phyloP scores from a whole-genome alignment of 2,797 vertebrate genomes.

The Emydoidea blandingii region DNA sequence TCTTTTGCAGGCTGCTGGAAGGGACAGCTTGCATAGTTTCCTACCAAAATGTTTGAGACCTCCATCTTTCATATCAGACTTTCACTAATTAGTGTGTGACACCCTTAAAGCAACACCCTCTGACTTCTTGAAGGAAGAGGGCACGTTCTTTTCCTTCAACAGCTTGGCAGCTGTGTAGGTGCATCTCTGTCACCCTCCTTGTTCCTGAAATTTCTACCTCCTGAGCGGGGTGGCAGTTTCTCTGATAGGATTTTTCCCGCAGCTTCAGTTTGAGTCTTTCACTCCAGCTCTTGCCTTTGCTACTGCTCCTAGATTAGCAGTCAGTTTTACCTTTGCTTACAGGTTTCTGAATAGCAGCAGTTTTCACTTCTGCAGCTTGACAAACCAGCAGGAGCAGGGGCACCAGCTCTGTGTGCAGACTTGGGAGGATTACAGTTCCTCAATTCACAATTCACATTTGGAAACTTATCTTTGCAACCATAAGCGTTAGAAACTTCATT shows the following conservation, averaged over 20 bases:
- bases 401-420: too few relatives aligned
- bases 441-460: too few relatives aligned
- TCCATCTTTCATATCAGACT: neutral
- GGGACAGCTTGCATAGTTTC: neutral
- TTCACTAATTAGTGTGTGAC: neutral
- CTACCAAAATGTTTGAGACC: neutral
- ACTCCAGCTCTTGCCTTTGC: neutral
- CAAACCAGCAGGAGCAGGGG: too few relatives aligned
- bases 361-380: neutral
- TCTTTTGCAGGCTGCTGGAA: neutral
- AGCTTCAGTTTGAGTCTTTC: neutral
- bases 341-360: neutral
- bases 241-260: neutral
- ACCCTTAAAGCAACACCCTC: neutral
- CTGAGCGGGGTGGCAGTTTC: neutral
- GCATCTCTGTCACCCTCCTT: too few relatives aligned
- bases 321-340: neutral
- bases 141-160: too few relatives aligned
- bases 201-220: too few relatives aligned
- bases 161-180: too few relatives aligned
- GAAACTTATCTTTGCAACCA: too few relatives aligned
- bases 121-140: neutral
- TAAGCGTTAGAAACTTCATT: too few relatives aligned
- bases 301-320: neutral
- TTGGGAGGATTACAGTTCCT: too few relatives aligned